Percentiles rank a stretch among this genome's conserved stretches.
These are phyloP conservation scores for Lepidocyrtinus sp. DNA, from an alignment of 2,888 invertebrate genomes.

Conservation along the genomic window DNA sequence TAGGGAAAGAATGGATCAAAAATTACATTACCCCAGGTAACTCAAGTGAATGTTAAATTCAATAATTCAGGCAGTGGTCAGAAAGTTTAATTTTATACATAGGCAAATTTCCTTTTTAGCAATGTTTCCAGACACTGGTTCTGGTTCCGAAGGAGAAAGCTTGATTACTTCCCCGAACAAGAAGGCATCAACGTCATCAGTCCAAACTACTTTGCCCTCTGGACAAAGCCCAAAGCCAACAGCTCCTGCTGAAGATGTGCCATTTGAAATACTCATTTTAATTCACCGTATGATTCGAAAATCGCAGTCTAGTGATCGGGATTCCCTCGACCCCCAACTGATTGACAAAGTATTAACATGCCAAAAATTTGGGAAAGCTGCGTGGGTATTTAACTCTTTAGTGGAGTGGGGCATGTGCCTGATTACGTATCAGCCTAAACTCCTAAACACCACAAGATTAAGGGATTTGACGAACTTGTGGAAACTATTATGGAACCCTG, in stretches of 20 bases:
- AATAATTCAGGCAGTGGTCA: too few relatives aligned
- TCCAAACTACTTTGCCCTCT: not conserved
- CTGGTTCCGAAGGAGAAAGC: not conserved
- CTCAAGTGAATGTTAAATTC: too few relatives aligned
- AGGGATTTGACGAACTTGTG: slow-evolving; percentile 53
- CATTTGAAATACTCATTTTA: slow-evolving; percentile 52
- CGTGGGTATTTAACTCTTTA: slow-evolving; percentile 36
- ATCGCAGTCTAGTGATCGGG: slow-evolving; percentile 43
- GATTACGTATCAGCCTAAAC: slow-evolving; percentile 56
- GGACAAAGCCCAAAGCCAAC: too few relatives aligned
- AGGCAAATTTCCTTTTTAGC: slow-evolving; percentile 28
- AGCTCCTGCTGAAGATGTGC: slow-evolving; percentile 31
- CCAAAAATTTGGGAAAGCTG: slow-evolving; percentile 19
- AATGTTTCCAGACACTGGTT: slow-evolving; percentile 60
- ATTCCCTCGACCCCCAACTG: slow-evolving; percentile 33
- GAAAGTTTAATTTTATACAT: slow-evolving; percentile 14
- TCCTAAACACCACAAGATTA: slow-evolving; percentile 36
- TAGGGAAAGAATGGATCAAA: slow-evolving; percentile 64
- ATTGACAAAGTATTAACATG: slow-evolving; percentile 54
- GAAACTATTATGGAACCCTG: slow-evolving; percentile 50
- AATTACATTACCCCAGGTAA: slow-evolving; percentile 64
- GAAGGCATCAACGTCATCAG: not conserved
- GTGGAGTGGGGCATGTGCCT: slow-evolving; percentile 60
- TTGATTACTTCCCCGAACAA: not conserved
- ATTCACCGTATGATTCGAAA: slow-evolving; percentile 52